Base-by-base conservation (phyloP, 37 sponge, comb jelly and placozoan species). In the Halisarca cf. caerulea region DNA sequence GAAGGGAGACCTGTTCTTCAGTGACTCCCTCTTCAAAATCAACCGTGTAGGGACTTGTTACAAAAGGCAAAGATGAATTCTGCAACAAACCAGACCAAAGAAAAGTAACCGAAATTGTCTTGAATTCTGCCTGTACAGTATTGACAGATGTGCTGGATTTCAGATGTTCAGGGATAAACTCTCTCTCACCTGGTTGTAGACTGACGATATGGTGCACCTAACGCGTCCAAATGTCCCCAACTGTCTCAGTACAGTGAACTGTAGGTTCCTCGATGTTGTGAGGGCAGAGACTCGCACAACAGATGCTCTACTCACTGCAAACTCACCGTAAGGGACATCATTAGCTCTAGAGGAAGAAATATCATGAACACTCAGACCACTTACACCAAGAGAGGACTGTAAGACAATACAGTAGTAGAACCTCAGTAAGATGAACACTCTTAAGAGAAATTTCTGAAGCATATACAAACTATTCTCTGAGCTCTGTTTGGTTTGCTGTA, bases 291-390 rank as follows among this genome's bases (percentile, higher is more conserved):
- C 74, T 33, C 28, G 40, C 11, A 39, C 28, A 27, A 87, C 21
- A 17, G 75, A 57, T 11, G 82, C 68, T 7, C 81, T 34, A 25
- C 24, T 9, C 0, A 87, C 36, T 58, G 59, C 81, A 81, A 87
- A 87, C 40, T 51, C 42, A 8, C 90, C 90, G 72, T 89, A 81
- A n/a, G 90, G 90, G 11, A 58, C 80, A 59, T 89, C 78, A 57
- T 85, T 89, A 25, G 90, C 81, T 58, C 85, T 84, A 41, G 37
- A 14, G 33, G 32, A 34, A 21, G 27, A 69, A n/a, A n/a, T n/a
- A n/a, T n/a, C n/a, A n/a, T n/a, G n/a, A n/a, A n/a, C n/a, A n/a
- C n/a, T n/a, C n/a, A n/a, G n/a, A n/a, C n/a, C n/a, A n/a, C n/a
- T n/a, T n/a, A n/a, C n/a, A n/a, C n/a, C n/a, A n/a, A n/a, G n/a